phyloP scores from a whole-genome alignment of 2,113 vertebrate species.

The Ceratotherium simum region DNA sequence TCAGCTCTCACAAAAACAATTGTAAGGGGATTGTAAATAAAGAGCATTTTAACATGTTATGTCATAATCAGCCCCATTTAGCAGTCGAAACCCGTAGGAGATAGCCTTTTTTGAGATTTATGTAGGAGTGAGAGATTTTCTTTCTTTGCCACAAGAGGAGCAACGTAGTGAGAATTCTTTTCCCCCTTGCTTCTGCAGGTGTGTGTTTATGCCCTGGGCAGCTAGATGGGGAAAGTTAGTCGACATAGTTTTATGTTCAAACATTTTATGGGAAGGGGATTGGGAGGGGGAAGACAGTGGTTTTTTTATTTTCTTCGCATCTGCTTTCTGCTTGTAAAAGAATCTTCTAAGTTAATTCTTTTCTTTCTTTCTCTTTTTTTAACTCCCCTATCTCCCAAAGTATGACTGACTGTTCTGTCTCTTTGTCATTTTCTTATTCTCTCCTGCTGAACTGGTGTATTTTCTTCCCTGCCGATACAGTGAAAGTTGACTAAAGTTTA shows the following conservation, averaged over 20 bases:
- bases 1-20: neutral
- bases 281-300: neutral
- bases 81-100: neutral
- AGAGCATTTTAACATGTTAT: neutral
- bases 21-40: conserved; percentile 13
- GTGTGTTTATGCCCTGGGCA: neutral
- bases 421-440: neutral
- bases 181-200: neutral
- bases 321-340: conserved; percentile 31
- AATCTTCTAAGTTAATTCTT: neutral
- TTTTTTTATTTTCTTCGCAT: neutral
- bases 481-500: neutral
- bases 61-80: neutral
- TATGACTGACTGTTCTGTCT: neutral
- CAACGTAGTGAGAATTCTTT: neutral
- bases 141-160: conserved; percentile 30
- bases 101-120: conserved; percentile 39
- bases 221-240: neutral
- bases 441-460: neutral
- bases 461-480: neutral
- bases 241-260: conserved; percentile 44
- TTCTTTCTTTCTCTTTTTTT: conserved; percentile 12
- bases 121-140: conserved; percentile 22
- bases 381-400: conserved; percentile 34
- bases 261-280: neutral